Base-by-base conservation (phyloP, 2,113 vertebrate genomes). In the Anas platyrhynchos region DNA sequence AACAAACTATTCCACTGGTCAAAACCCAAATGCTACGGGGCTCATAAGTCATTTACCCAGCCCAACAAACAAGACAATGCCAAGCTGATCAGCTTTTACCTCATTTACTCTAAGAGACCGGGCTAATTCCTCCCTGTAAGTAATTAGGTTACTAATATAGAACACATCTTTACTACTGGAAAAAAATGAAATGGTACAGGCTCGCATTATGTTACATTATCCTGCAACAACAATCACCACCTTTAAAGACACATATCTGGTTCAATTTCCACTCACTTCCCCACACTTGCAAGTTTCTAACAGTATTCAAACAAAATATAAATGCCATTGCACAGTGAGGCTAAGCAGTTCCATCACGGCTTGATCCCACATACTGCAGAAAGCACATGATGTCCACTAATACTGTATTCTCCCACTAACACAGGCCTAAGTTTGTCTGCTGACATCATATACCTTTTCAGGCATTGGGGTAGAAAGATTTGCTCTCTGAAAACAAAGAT, bases 71-170 rank as follows among this genome's bases (percentile, higher is more conserved):
- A 94, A 16, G 69, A 88, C 86, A 94, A 86, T 69, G 78, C 43
- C 2, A 9, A 97, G 89, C 81, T 88, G 86, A 97, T 97, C 93
- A 84, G 90, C 87, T 97, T 94, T 93, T 93, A 97, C 59, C 71
- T 94, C 91, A 77, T 92, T 95, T 91, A 91, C 74, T 76, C 74
- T 90, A 93, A 94, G 91, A 88, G 72, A 91, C 65, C 48, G 34
- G n/a, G 56, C 61, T 95, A 96, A 96, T 94, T 94, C 89, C 85
- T 85, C 59, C 67, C 54, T 86, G 31, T 86, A 91, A 86, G 91
- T 96, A 96, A 94, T 89, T 85, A 95, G 68, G 73, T 80, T 85
- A 91, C 92, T 93, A 88, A 97, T 96, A 96, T 94, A 96, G 92
- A 96, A 97, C 66, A 74, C 46, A 68, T 86, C 87, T 91, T 83